phyloP scores from a whole-genome alignment of 2,888 invertebrate species.

The Aethes cnicana region DNA sequence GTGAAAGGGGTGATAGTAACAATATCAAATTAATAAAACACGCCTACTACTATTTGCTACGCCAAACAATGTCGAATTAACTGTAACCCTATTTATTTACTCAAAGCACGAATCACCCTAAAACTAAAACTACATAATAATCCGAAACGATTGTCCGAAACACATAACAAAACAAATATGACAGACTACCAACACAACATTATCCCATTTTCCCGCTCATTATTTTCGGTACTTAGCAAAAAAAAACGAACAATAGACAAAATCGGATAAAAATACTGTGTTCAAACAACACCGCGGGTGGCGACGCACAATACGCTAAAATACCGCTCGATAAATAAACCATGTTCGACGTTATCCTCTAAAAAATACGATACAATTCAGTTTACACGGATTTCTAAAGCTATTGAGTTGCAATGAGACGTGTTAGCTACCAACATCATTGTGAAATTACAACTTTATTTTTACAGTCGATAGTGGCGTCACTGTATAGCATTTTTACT shows the following conservation, averaged over 20 bases:
- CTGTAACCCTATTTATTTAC: background rate
- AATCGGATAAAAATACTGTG: slow-evolving; percentile 41
- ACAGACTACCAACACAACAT: slow-evolving; percentile 42
- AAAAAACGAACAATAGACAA: slow-evolving; percentile 48
- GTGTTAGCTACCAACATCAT: slow-evolving; percentile 34
- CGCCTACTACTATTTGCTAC: too few relatives aligned
- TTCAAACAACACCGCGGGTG: slow-evolving; percentile 63
- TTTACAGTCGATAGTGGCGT: slow-evolving; percentile 2
- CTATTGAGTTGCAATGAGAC: slow-evolving; percentile 30
- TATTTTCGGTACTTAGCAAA: slow-evolving; percentile 57
- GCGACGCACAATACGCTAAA: slow-evolving; percentile 39
- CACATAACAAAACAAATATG: slow-evolving; percentile 39
- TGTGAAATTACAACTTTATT: slow-evolving; percentile 17
- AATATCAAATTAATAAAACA: too few relatives aligned
- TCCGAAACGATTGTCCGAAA: slow-evolving; percentile 5
- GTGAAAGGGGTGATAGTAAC: too few relatives aligned
- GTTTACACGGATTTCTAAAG: slow-evolving; percentile 7
- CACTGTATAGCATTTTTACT: background rate
- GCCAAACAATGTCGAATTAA: background rate
- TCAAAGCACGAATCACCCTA: too few relatives aligned
- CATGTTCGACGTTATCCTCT: slow-evolving; percentile 37
- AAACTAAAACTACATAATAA: slow-evolving; percentile 15
- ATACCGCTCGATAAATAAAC: slow-evolving; percentile 27
- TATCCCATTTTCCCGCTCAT: slow-evolving; percentile 64
- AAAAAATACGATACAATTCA: slow-evolving; percentile 1